Conservation (phyloP, 2,113 vertebrate species). For the Entomyzon cyanotis region DNA sequence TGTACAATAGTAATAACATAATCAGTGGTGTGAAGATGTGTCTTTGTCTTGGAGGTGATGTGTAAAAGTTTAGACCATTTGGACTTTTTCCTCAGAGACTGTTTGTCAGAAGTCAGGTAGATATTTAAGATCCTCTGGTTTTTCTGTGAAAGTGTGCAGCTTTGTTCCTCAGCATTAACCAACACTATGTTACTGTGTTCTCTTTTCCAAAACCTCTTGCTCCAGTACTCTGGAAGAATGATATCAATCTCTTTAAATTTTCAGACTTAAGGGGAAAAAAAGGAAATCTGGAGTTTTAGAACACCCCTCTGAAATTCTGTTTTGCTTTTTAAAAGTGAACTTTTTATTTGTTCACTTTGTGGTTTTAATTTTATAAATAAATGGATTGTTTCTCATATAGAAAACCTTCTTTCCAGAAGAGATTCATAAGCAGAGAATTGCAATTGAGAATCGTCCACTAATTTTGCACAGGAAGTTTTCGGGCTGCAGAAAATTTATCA, state of each 20-base stretch:
- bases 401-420: background rate
- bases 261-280: background rate
- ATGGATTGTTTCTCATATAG: background rate
- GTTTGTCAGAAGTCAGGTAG: background rate
- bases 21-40: background rate
- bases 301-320: background rate
- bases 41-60: background rate
- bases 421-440: background rate
- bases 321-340: background rate
- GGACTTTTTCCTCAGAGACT: background rate
- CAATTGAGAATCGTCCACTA: background rate
- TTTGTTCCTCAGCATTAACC: background rate
- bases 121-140: background rate
- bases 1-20: background rate
- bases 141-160: background rate
- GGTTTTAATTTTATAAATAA: background rate
- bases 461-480: background rate
- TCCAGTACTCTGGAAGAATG: background rate
- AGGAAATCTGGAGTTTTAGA: background rate
- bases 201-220: background rate
- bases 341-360: background rate
- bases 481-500: background rate
- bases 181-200: background rate
- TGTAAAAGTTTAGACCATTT: background rate
- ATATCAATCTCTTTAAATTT: background rate